Conservation (phyloP, 2,888 invertebrate species). For the Ectemnius lituratus region DNA sequence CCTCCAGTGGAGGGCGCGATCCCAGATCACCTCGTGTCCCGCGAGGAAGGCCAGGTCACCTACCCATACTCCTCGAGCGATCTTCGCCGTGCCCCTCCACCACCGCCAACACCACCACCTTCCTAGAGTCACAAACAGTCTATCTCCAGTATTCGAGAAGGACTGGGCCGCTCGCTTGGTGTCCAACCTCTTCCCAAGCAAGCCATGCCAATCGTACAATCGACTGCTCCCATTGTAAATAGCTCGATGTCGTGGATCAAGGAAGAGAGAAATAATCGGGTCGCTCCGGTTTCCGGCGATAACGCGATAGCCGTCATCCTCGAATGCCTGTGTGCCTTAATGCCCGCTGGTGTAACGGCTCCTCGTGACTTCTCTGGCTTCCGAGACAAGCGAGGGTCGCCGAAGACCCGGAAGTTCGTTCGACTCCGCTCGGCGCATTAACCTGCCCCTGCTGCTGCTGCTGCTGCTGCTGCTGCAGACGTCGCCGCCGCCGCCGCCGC, state of each 20-base stretch:
- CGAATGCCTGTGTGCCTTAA: constrained; percentile 46
- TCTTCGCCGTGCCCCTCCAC: too few relatives aligned
- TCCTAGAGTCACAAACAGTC: too few relatives aligned
- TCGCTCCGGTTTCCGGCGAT: constrained; percentile 35
- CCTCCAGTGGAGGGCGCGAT: constrained; percentile 71
- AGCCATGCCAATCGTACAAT: too few relatives aligned
- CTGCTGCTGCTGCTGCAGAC: neutral
- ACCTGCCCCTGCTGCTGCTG: constrained; percentile 46
- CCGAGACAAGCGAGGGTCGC: constrained; percentile 72
- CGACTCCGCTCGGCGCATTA: constrained; percentile 65
- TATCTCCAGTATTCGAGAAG: too few relatives aligned
- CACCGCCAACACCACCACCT: too few relatives aligned
- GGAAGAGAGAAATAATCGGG: constrained; percentile 15
- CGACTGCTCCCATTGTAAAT: too few relatives aligned
- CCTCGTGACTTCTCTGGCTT: constrained; percentile 71
- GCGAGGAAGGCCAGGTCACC: constrained; percentile 68
- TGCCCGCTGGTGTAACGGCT: constrained; percentile 61
- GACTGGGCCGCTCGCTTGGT: too few relatives aligned
- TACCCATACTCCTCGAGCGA: constrained; percentile 56
- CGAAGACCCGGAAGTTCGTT: constrained; percentile 72
- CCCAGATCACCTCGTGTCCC: constrained; percentile 70
- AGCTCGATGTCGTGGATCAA: neutral
- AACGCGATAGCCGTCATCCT: constrained; percentile 38
- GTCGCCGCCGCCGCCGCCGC: neutral
- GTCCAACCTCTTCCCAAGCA: too few relatives aligned